phyloP scores from a whole-genome alignment of 2,888 invertebrate species.

The Pecten maximus region DNA sequence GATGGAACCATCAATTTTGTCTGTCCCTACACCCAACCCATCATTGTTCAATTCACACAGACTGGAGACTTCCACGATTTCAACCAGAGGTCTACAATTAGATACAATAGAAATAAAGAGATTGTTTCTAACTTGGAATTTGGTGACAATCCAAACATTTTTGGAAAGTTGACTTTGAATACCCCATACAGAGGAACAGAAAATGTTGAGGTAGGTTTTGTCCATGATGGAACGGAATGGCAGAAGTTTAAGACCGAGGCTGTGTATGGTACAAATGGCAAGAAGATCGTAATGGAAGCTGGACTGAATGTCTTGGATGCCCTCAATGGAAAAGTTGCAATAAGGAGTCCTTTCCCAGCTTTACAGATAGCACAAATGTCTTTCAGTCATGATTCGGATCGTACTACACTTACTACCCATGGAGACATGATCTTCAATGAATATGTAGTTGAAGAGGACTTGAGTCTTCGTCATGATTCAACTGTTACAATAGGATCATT shows the following conservation, averaged over 20 bases:
- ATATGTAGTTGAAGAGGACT: constrained; percentile 51
- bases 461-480: constrained; percentile 53
- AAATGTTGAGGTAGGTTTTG: constrained; percentile 60
- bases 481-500: constrained; percentile 52
- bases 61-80: constrained; percentile 59
- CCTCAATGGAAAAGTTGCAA: constrained; percentile 55
- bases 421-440: constrained; percentile 60
- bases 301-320: constrained; percentile 56
- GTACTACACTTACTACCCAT: constrained; percentile 57
- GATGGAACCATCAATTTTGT: constrained; percentile 61
- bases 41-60: constrained; percentile 60
- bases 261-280: constrained; percentile 65
- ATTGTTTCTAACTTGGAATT: constrained; percentile 50
- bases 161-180: constrained; percentile 58
- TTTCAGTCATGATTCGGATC: constrained; percentile 57
- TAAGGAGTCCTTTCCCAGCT: constrained; percentile 62
- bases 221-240: constrained; percentile 56
- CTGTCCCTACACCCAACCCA: constrained; percentile 61
- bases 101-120: constrained; percentile 46
- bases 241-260: constrained; percentile 60
- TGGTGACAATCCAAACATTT: constrained; percentile 48
- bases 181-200: constrained; percentile 66
- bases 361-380: constrained; percentile 56
- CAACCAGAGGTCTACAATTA: constrained; percentile 56
- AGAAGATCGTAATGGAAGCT: constrained; percentile 60